Evolutionary conservation across 1,140 invertebrate species (phyloP).

Genomic region (Zophobas atratus): DNA sequence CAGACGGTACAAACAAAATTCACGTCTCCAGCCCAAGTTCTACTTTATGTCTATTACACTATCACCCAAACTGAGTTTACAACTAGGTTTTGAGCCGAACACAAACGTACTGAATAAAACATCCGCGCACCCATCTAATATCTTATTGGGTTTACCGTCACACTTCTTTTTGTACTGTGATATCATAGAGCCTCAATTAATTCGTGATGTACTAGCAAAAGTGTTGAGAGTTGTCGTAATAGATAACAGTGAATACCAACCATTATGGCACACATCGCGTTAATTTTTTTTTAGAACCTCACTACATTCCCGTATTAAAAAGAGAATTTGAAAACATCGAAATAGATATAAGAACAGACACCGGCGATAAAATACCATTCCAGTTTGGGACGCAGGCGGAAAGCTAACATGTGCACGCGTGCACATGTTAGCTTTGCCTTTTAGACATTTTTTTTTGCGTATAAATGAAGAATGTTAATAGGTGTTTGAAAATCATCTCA

Average conservation of each 20-base stretch:
- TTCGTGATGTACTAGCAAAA: constrained; percentile 62
- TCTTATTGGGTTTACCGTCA: constrained; percentile 54
- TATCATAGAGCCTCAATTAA: constrained; percentile 62
- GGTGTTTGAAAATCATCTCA: too few species aligned
- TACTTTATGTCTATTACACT: not conserved
- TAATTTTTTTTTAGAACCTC: not conserved
- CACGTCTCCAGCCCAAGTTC: not conserved
- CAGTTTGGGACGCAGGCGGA: not conserved
- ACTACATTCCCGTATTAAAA: not conserved
- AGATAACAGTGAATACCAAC: constrained; percentile 54
- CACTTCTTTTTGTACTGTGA: constrained; percentile 65
- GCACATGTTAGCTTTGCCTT: too few species aligned
- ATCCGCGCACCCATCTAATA: not conserved
- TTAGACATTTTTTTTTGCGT: too few species aligned
- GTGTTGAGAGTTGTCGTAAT: constrained; percentile 61
- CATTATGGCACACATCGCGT: constrained; percentile 55
- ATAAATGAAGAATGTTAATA: too few species aligned
- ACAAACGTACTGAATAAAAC: not conserved
- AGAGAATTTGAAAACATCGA: too few species aligned
- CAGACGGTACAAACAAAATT: not conserved
- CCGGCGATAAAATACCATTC: not conserved
- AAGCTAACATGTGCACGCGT: too few species aligned
- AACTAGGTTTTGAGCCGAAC: constrained; percentile 5
- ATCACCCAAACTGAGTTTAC: constrained; percentile 16
- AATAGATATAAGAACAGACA: constrained; percentile 3